These are phyloP conservation scores for Drosophila mayri DNA, from an alignment of 1,140 invertebrate genomes.

Conservation along the genomic window DNA sequence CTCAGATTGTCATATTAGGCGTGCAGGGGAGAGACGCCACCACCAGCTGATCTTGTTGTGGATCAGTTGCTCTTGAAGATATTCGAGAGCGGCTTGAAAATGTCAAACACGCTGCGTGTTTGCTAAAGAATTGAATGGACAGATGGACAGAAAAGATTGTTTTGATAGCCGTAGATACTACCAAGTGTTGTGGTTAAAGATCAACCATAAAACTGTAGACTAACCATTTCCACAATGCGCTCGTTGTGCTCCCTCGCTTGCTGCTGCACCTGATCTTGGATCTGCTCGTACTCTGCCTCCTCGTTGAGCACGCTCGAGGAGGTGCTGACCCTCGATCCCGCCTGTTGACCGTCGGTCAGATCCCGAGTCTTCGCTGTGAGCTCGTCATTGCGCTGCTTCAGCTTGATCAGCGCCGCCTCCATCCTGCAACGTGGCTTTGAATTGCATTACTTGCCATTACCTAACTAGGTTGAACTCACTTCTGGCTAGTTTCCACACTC, in stretches of 20 bases:
- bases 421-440: conserved; percentile 52
- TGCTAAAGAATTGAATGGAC: conserved; percentile 47
- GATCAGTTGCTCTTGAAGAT: conserved; percentile 74
- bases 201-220: conserved; percentile 22
- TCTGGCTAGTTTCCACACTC: conserved; percentile 77
- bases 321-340: conserved; percentile 40
- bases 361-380: conserved; percentile 65
- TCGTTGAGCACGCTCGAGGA: conserved; percentile 63
- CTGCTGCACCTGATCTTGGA: conserved; percentile 75
- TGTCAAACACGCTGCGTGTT: conserved; percentile 75
- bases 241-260: conserved; percentile 77
- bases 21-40: conserved; percentile 6
- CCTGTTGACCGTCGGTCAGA: conserved; percentile 72
- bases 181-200: background rate
- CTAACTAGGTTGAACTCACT: conserved; percentile 25
- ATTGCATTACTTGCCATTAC: background rate
- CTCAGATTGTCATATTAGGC: conserved; percentile 16
- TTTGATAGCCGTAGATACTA: conserved; percentile 18
- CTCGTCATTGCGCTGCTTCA: conserved; percentile 84
- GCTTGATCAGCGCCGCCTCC: conserved; percentile 79
- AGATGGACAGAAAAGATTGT: conserved; percentile 43
- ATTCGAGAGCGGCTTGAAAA: conserved; percentile 74
- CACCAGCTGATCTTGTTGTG: conserved; percentile 24
- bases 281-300: conserved; percentile 73
- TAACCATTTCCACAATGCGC: conserved; percentile 84